Conservation (phyloP, 2,797 vertebrate species). For the Eremophila alpestris region DNA sequence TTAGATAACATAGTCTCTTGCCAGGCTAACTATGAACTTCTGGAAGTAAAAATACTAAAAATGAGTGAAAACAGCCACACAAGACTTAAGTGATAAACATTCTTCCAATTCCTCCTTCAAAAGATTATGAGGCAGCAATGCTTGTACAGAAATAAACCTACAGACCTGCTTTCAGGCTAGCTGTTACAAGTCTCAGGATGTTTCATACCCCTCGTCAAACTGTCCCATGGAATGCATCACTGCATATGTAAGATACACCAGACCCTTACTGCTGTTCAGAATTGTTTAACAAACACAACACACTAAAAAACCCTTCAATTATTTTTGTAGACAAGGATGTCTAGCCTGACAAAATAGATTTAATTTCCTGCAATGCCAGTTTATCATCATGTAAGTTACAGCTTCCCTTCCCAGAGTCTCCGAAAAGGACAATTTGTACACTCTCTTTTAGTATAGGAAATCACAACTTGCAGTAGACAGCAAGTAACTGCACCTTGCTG, state of each 20-base stretch:
- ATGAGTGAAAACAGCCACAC: not conserved
- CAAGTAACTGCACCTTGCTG: not conserved
- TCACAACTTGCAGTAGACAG: not conserved
- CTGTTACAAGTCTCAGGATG: not conserved
- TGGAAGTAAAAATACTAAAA: not conserved
- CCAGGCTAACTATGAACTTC: not conserved
- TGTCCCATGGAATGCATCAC: not conserved
- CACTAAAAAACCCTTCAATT: not conserved
- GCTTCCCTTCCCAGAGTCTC: not conserved
- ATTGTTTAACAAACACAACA: not conserved
- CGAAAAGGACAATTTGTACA: not conserved
- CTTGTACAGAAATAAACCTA: not conserved
- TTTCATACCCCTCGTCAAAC: not conserved
- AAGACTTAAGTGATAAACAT: not conserved
- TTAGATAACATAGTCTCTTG: not conserved
- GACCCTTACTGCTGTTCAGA: not conserved
- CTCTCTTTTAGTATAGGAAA: not conserved
- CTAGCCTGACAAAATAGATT: not conserved
- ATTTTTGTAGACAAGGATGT: not conserved
- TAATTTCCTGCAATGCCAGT: not conserved
- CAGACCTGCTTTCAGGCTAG: not conserved
- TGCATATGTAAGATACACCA: not conserved
- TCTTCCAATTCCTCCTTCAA: not conserved
- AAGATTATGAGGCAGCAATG: not conserved
- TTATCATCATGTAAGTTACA: not conserved